A percentile compares a stretch with the other conserved stretches of the same genome.
Conservation (phyloP, 2,797 vertebrate genomes). For the Myotis daubentonii region DNA sequence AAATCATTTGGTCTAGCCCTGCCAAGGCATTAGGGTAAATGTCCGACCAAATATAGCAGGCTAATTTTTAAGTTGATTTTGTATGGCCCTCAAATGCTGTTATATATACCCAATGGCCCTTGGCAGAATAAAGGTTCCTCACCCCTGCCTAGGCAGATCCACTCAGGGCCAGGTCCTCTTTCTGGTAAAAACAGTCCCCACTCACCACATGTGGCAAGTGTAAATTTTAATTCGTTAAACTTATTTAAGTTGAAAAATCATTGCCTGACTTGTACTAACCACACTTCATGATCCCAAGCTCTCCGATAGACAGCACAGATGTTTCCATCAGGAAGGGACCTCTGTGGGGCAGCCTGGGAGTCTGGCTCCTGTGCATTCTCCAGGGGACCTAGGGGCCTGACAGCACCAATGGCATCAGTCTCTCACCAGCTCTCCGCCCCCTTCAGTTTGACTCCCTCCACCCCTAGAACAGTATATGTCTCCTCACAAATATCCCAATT, state of each 20-base stretch:
- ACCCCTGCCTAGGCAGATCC: too few relatives aligned
- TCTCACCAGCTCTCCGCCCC: background rate
- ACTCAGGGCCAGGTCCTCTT: too few relatives aligned
- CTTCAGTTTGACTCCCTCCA: background rate
- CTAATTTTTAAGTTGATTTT: too few relatives aligned
- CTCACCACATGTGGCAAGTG: background rate
- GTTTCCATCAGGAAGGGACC: background rate
- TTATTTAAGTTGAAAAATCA: background rate
- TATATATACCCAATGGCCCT: too few relatives aligned
- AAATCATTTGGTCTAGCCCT: too few relatives aligned
- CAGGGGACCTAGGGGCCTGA: rapidly evolving
- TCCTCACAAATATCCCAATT: background rate
- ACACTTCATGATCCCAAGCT: background rate
- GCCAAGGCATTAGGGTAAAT: too few relatives aligned
- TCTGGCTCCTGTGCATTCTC: background rate
- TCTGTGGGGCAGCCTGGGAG: too few relatives aligned
- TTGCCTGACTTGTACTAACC: background rate
- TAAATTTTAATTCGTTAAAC: slow-evolving; percentile 3
- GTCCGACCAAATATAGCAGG: too few relatives aligned
- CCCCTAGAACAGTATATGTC: background rate
- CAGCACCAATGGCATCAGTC: rapidly evolving
- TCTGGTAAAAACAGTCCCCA: too few relatives aligned
- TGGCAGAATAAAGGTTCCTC: too few relatives aligned
- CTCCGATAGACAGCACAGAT: background rate
- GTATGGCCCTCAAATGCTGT: too few relatives aligned